phyloP scores from a whole-genome alignment of 2,888 invertebrate species.

The Vanessa cardui region DNA sequence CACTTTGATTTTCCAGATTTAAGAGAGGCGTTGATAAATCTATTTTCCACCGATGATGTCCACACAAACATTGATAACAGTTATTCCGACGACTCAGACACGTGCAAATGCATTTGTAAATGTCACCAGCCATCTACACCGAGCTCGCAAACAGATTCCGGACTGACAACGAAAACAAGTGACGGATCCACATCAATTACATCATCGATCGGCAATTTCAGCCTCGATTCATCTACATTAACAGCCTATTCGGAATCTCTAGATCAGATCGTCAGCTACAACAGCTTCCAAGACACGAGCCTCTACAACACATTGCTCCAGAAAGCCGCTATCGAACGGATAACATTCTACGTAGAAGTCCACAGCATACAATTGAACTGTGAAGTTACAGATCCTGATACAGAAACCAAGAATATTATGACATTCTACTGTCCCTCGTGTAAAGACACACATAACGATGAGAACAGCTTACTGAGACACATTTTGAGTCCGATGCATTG shows the following conservation, averaged over 20 bases:
- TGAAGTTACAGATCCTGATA: slow-evolving; percentile 49
- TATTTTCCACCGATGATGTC: slow-evolving; percentile 49
- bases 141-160: slow-evolving; percentile 58
- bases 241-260: slow-evolving; percentile 74
- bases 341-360: slow-evolving; percentile 74
- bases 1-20: slow-evolving; percentile 72
- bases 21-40: slow-evolving; percentile 64
- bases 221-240: slow-evolving; percentile 64
- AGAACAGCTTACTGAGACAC: slow-evolving; percentile 63
- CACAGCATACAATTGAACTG: slow-evolving; percentile 69
- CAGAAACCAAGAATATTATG: slow-evolving; percentile 56
- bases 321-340: slow-evolving; percentile 70
- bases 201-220: slow-evolving; percentile 75
- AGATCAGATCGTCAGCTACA: slow-evolving; percentile 69
- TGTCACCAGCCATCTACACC: slow-evolving; percentile 55
- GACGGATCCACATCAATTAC: slow-evolving; percentile 60
- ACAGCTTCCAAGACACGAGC: slow-evolving; percentile 69
- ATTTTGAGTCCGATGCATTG: slow-evolving; percentile 67
- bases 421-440: slow-evolving; percentile 68
- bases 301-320: slow-evolving; percentile 61
- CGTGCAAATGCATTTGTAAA: slow-evolving; percentile 52
- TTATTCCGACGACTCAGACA: slow-evolving; percentile 42
- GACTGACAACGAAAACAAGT: slow-evolving; percentile 56
- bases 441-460: slow-evolving; percentile 58
- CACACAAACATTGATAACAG: slow-evolving; percentile 41